Conservation (phyloP, 2,797 vertebrate genomes). For the Sebastes trivittatus region DNA sequence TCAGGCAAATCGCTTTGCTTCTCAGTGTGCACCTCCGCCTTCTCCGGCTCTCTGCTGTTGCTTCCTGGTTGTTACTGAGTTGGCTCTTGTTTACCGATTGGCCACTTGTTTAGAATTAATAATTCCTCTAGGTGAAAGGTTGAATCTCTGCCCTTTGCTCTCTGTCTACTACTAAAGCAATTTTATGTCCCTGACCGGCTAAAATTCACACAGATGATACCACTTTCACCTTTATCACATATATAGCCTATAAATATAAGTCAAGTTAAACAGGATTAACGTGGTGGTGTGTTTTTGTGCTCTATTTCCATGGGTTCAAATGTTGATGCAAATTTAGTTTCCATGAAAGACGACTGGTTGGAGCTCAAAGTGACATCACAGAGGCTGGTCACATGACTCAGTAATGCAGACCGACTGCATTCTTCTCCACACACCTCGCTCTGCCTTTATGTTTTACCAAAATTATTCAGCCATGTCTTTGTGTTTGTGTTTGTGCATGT, state of each 20-base stretch:
- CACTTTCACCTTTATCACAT: not conserved
- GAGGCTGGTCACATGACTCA: conserved; percentile 16
- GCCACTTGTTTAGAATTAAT: conserved; percentile 11
- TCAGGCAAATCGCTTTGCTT: not conserved
- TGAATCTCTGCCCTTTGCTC: not conserved
- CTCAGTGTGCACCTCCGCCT: not conserved
- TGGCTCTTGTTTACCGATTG: not conserved
- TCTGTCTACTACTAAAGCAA: not conserved
- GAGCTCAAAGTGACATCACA: not conserved
- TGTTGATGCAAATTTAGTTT: not conserved
- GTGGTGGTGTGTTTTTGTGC: not conserved
- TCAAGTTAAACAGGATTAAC: not conserved
- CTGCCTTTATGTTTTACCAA: conserved; percentile 9
- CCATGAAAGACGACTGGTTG: not conserved
- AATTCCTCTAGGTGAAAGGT: conserved; percentile 1
- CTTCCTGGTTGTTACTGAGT: conserved; percentile 29
- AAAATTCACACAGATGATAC: not conserved
- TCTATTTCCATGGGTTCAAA: not conserved
- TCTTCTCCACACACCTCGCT: conserved; percentile 43
- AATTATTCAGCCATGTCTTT: not conserved
- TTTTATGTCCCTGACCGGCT: not conserved
- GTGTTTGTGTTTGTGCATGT: not conserved
- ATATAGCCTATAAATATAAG: not conserved
- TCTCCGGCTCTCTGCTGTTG: not conserved
- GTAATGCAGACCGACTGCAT: conserved; percentile 53